phyloP scores from a whole-genome alignment of 1,140 invertebrate species.

The Plutomurus gul region DNA sequence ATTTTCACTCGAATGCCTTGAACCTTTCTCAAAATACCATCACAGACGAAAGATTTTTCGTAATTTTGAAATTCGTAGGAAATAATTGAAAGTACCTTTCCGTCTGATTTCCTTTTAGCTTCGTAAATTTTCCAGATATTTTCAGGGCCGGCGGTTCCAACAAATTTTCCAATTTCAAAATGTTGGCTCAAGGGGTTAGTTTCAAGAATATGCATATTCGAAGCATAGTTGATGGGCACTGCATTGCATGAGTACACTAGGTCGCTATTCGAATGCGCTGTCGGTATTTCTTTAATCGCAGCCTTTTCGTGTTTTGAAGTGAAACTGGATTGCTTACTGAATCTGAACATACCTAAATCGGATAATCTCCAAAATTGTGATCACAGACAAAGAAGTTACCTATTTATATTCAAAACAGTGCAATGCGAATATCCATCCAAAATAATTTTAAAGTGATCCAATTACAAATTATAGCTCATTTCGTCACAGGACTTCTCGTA shows the following conservation, averaged over 20 bases:
- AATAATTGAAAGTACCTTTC: conserved; percentile 70
- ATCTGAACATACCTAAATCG: conserved; percentile 5
- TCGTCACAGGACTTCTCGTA: too few species aligned
- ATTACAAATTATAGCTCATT: too few species aligned
- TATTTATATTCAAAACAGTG: too few species aligned
- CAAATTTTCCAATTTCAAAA: conserved; percentile 75
- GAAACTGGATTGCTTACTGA: background rate
- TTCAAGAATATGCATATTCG: conserved; percentile 48
- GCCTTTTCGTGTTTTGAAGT: background rate
- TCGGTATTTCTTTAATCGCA: background rate
- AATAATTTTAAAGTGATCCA: too few species aligned
- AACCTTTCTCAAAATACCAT: background rate
- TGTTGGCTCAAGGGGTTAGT: conserved; percentile 83
- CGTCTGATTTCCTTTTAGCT: conserved; percentile 82
- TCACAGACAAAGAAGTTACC: too few species aligned
- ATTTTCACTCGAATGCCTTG: background rate
- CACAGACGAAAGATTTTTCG: conserved; percentile 12
- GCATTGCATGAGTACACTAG: background rate
- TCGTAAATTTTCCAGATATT: conserved; percentile 92
- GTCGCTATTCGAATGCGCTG: background rate
- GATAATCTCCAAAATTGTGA: too few species aligned
- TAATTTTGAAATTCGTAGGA: conserved; percentile 30
- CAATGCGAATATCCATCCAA: too few species aligned
- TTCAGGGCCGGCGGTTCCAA: conserved; percentile 80
- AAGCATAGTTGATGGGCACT: background rate